Conservation (phyloP, 2,113 vertebrate genomes). For the Plecotus auritus region DNA sequence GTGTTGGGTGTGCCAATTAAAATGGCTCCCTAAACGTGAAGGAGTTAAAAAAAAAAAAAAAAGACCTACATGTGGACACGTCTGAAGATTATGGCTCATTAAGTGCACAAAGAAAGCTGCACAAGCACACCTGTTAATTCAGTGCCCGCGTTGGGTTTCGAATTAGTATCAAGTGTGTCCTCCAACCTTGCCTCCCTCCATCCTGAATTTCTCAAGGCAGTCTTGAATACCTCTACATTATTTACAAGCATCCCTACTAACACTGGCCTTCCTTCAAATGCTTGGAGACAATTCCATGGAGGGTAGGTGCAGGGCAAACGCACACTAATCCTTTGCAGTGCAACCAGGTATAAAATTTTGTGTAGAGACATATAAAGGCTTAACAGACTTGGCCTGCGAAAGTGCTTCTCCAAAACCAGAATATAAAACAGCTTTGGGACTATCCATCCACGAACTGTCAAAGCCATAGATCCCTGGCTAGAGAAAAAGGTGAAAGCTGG, state of each 20-base stretch:
- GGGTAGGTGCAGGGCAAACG: not conserved
- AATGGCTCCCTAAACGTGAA: slow-evolving; percentile 26
- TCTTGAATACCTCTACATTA: slow-evolving; percentile 71
- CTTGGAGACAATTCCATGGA: not conserved
- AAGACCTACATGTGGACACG: not conserved
- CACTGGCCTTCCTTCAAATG: slow-evolving; percentile 49
- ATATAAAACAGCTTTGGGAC: not conserved
- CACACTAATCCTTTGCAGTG: not conserved
- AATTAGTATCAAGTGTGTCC: slow-evolving; percentile 64
- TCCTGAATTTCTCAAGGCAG: slow-evolving; percentile 59
- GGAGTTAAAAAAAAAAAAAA: not conserved
- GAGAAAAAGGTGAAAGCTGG: not conserved
- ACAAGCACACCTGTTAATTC: slow-evolving; percentile 56
- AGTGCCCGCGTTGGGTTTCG: slow-evolving; percentile 60
- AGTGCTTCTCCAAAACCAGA: not conserved
- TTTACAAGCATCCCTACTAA: slow-evolving; percentile 56
- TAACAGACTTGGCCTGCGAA: not conserved
- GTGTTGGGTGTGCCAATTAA: not conserved
- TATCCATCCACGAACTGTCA: not conserved
- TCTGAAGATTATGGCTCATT: slow-evolving; percentile 54
- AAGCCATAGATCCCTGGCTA: not conserved
- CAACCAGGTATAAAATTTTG: not conserved
- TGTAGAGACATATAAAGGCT: not conserved
- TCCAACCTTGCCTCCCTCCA: slow-evolving; percentile 51
- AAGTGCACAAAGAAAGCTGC: slow-evolving; percentile 57